Evolutionary conservation across 1,140 invertebrate species (phyloP).

Genomic region (Drosophila novamexicana): DNA sequence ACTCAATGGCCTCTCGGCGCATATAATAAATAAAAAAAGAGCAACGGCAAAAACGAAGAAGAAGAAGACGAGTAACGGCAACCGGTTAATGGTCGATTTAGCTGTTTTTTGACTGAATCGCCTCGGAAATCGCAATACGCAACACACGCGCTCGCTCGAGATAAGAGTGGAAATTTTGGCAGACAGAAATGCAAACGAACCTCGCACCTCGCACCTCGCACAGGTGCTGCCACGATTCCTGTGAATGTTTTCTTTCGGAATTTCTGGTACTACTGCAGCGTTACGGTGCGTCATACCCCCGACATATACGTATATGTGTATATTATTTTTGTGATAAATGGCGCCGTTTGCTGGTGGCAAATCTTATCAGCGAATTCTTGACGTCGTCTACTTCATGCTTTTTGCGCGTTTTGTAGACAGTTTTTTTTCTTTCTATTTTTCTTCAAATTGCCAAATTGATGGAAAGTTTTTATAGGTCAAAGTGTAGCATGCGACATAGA

Average conservation of each 20-base stretch:
- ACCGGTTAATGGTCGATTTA: slow-evolving; percentile 74
- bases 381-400: not conserved
- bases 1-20: slow-evolving; percentile 22
- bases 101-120: slow-evolving; percentile 70
- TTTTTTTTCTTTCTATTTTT: slow-evolving; percentile 3
- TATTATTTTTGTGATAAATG: slow-evolving; percentile 33
- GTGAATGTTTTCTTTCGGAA: not conserved
- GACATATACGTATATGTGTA: not conserved
- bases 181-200: slow-evolving; percentile 28
- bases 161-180: slow-evolving; percentile 68
- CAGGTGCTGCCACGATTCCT: slow-evolving; percentile 7
- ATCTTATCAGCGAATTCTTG: slow-evolving; percentile 48
- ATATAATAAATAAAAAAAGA: too few relatives aligned
- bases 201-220: not conserved
- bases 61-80: slow-evolving; percentile 10
- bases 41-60: not conserved
- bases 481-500: not conserved
- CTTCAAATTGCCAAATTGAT: slow-evolving; percentile 60
- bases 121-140: slow-evolving; percentile 20
- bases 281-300: slow-evolving; percentile 24
- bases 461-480: slow-evolving; percentile 73
- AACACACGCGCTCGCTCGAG: slow-evolving; percentile 45
- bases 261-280: not conserved
- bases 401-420: slow-evolving; percentile 34
- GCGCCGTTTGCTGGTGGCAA: slow-evolving; percentile 48